Evolutionary conservation across 2,113 vertebrate species (phyloP).

Genomic region (Nannobrachium achirus): DNA sequence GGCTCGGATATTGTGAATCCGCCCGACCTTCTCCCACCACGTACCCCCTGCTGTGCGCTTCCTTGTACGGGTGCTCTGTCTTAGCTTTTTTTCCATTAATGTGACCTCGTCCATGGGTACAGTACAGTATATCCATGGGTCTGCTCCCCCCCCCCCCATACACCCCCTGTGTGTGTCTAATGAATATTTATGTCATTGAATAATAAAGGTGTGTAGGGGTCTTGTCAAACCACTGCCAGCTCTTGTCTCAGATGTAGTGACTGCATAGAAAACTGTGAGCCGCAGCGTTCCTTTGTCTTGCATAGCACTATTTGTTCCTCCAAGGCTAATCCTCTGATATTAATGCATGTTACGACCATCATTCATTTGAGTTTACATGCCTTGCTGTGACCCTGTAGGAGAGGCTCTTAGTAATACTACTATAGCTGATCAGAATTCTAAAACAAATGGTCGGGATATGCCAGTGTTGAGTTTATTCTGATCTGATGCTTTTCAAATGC

Average conservation of each 20-base stretch:
- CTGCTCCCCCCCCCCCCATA: constrained; percentile 17
- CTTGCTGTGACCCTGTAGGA: constrained; percentile 1
- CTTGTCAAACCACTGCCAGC: constrained; percentile 53
- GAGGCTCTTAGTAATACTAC: constrained; percentile 21
- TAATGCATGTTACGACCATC: neutral
- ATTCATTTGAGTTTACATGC: constrained; percentile 18
- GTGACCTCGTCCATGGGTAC: constrained; percentile 55
- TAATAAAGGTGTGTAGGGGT: constrained; percentile 50
- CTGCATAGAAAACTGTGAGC: constrained; percentile 23
- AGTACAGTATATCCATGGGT: constrained; percentile 21
- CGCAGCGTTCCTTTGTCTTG: constrained; percentile 21
- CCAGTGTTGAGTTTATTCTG: too few relatives aligned
- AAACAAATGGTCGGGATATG: constrained; percentile 3
- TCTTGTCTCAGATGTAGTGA: constrained; percentile 23
- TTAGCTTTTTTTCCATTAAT: constrained; percentile 41
- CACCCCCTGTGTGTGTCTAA: constrained; percentile 32
- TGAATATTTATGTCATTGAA: constrained; percentile 71
- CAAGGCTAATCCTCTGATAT: constrained; percentile 28
- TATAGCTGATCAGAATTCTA: constrained; percentile 10
- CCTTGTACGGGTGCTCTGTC: constrained; percentile 19
- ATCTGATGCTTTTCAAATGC: too few relatives aligned
- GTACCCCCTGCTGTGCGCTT: constrained; percentile 29
- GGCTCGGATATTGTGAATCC: neutral
- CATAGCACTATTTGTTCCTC: constrained; percentile 27
- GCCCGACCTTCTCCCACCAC: constrained; percentile 16